These are phyloP conservation scores for Shargacucullia verbasci DNA, from an alignment of 2,888 invertebrate genomes.

Conservation along the genomic window DNA sequence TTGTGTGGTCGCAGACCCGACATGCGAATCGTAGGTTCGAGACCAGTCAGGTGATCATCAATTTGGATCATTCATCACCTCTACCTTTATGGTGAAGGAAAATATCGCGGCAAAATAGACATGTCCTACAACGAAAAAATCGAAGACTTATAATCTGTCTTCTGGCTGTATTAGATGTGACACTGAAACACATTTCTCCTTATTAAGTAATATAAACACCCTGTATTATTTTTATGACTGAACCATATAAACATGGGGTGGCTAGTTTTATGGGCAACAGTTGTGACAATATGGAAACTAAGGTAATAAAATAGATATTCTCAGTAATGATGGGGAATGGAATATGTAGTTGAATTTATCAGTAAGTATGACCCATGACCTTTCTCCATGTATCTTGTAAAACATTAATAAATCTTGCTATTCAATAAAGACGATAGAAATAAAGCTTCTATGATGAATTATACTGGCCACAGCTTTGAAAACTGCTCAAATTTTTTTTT, in stretches of 20 bases:
- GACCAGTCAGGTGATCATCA: no score
- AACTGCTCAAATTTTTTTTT: no score
- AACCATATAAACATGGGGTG: conserved; percentile 29
- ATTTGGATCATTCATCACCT: no score
- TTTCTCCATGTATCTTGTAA: no score
- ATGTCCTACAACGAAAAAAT: no score
- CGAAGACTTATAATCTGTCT: not conserved
- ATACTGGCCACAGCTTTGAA: no score
- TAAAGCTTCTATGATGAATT: no score
- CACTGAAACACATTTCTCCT: conserved; percentile 2
- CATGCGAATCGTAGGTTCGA: no score
- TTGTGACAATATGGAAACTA: conserved; percentile 29
- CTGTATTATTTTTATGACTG: conserved; percentile 16
- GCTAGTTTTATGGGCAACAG: conserved; percentile 43
- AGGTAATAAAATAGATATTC: conserved; percentile 31
- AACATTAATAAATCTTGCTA: no score
- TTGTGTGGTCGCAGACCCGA: no score
- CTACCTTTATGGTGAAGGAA: not conserved
- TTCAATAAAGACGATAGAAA: no score
- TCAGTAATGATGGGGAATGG: conserved; percentile 2
- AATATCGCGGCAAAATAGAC: no score
- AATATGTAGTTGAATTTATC: conserved; percentile 2
- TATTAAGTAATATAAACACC: conserved; percentile 3
- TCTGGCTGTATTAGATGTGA: conserved; percentile 4
- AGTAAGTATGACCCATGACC: not conserved